Evolutionary conservation across 2,797 vertebrate species (phyloP).

Genomic region (Antrozous pallidus): DNA sequence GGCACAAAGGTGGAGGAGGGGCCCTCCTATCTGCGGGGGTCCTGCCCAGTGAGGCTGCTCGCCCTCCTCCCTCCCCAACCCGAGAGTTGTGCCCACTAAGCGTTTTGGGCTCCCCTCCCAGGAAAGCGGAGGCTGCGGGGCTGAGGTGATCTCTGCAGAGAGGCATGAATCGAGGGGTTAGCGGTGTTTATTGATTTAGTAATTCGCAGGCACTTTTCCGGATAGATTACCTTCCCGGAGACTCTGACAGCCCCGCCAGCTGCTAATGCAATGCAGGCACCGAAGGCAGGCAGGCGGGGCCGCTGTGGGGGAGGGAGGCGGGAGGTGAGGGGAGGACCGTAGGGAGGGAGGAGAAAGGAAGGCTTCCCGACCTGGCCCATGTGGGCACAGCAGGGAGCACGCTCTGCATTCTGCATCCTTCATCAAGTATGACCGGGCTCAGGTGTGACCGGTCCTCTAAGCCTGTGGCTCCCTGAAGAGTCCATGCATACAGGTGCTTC

Average conservation of each 20-base stretch:
- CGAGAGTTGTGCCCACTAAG: neutral
- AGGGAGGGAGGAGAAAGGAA: neutral
- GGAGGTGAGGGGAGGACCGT: neutral
- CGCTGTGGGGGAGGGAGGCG: neutral
- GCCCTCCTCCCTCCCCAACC: neutral
- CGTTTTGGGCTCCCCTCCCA: conserved; percentile 41
- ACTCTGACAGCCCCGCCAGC: conserved; percentile 51
- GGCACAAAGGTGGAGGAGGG: neutral
- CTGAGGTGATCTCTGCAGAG: conserved; percentile 59
- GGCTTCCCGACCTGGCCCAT: neutral
- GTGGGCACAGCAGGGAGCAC: neutral
- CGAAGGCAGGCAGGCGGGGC: neutral
- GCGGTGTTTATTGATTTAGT: conserved; percentile 78
- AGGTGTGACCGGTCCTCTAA: no score
- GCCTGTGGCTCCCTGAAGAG: no score
- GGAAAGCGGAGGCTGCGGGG: conserved; percentile 12
- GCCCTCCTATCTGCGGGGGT: rapidly evolving
- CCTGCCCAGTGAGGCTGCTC: neutral
- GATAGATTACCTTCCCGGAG: conserved; percentile 73
- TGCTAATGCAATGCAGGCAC: conserved; percentile 52
- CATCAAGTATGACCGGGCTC: no score
- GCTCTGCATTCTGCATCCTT: neutral
- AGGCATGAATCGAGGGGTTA: conserved; percentile 71
- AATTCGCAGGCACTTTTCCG: conserved; percentile 71
- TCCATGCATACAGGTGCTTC: neutral